Evolutionary conservation across 2,888 invertebrate species (phyloP), one percentile per base, ranked within the genome.

Genomic region (Acutogordius australiensis): DNA sequence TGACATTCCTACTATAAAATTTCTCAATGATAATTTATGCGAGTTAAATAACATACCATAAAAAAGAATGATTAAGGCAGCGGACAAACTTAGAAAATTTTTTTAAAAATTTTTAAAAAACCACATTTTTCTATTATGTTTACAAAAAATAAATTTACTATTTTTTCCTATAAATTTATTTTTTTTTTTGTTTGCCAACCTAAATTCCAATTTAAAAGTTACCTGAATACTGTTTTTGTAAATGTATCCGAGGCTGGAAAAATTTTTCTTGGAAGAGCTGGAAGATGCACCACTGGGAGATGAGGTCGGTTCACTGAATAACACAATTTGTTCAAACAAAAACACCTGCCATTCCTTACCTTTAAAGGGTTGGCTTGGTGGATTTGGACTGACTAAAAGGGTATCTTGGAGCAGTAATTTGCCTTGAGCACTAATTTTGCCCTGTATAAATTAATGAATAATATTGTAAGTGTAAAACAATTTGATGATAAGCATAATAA

Each of bases 161-260:
- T n/a, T n/a, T n/a, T n/a, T n/a, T n/a, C n/a, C n/a, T n/a, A n/a
- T n/a, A n/a, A n/a, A n/a, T n/a, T n/a, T n/a, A n/a, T n/a, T n/a
- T n/a, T n/a, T n/a, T n/a, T n/a, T n/a, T n/a, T n/a, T n/a, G n/a
- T n/a, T n/a, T n/a, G n/a, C n/a, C n/a, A n/a, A n/a, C n/a, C n/a
- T n/a, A n/a, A n/a, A n/a, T n/a, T n/a, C n/a, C n/a, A n/a, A n/a
- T n/a, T n/a, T n/a, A 37, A 37, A 18, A 56, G 71, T 71, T 70
- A 87, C 88, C 81, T 87, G 87, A 64, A 97, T 80, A 69, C 90
- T 88, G 67, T 83, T 82, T 73, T 88, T 88, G 74, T 87, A 91
- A 68, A 84, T 80, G 73, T 88, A 97, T 30, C 81, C 82, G 62
- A 90, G 90, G 75, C 82, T 84, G 64, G 65, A 65, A 72, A 84